A percentile compares a stretch with the other conserved stretches of the same genome.
Conservation (phyloP, 2,797 vertebrate species). For the Trematomus bernacchii region DNA sequence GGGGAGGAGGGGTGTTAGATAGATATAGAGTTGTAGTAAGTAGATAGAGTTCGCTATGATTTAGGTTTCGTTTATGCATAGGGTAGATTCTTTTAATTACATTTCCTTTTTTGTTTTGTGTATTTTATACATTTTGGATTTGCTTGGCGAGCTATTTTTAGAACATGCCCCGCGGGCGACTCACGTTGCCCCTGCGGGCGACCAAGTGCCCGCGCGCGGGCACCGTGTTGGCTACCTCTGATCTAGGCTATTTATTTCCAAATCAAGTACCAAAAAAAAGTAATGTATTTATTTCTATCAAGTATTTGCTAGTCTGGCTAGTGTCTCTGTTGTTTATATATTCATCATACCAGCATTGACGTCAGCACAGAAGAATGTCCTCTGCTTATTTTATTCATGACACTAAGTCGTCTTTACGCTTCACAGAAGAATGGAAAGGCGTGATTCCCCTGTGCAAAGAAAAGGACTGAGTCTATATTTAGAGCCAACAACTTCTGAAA, state of each 20-base stretch:
- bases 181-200: no score
- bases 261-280: slow-evolving; percentile 4
- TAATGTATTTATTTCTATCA: background rate
- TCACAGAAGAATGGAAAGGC: background rate
- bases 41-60: no score
- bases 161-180: no score
- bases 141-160: no score
- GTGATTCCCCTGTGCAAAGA: background rate
- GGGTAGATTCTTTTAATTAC: no score
- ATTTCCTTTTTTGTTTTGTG: no score
- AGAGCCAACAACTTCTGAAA: background rate
- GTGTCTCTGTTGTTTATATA: slow-evolving; percentile 20
- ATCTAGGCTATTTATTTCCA: background rate
- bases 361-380: slow-evolving; percentile 15
- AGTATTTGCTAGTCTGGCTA: background rate
- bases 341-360: slow-evolving; percentile 19
- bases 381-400: slow-evolving; percentile 37
- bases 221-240: no score
- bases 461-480: slow-evolving; percentile 1
- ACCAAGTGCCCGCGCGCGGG: no score
- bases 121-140: no score
- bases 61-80: no score
- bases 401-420: background rate
- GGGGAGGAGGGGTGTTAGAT: no score
- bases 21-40: no score